Evolutionary conservation across 2,113 vertebrate genomes (phyloP), one percentile per base, ranked within the genome.

Genomic region (Callionymus lyra): DNA sequence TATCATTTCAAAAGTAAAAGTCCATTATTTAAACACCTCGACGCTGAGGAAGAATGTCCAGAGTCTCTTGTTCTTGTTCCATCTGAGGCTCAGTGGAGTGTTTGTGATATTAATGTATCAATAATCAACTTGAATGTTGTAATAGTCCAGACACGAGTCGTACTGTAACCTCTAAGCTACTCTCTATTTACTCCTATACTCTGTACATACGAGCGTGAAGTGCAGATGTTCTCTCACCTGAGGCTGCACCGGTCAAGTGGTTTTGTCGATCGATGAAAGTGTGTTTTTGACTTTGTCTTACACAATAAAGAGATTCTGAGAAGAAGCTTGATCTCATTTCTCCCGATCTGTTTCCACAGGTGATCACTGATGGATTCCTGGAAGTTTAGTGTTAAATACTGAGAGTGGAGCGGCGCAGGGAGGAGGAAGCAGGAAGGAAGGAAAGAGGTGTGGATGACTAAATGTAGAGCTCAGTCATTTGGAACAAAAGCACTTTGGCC

Each of bases 61-160:
- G 21, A 27, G 21, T 27, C 21, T 27, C 21, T n/a, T 27, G 21
- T 27, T 27, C 21, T 27, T 27, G 21, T 27, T 27, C 33, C 40
- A 50, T 31, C 42, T 34, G 47, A 61, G 39, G 52, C 33, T 44
- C 33, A 37, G 17, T 12, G 11, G 41, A 81, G 59, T 78, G 72
- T 32, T 51, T 78, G 66, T 2, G 2, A 36, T 66, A 40, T 86
- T 69, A 73, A 70, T 85, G 82, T 86, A 80, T 82, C 78, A 74
- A 83, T 85, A 84, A 79, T 85, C 70, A 82, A 76, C 73, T 1
- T 34, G 68, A 84, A 80, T 70, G 83, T 89, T 88, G 85, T 82
- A 74, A 76, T 74, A 32, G 52, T 80, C 60, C n/a, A 52, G 57
- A 76, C 44, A 70, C 40, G 63, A 65, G 51, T 61, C 47, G 58